Conservation (phyloP, 2,797 vertebrate species). For the Syngnathus rostellatus region DNA sequence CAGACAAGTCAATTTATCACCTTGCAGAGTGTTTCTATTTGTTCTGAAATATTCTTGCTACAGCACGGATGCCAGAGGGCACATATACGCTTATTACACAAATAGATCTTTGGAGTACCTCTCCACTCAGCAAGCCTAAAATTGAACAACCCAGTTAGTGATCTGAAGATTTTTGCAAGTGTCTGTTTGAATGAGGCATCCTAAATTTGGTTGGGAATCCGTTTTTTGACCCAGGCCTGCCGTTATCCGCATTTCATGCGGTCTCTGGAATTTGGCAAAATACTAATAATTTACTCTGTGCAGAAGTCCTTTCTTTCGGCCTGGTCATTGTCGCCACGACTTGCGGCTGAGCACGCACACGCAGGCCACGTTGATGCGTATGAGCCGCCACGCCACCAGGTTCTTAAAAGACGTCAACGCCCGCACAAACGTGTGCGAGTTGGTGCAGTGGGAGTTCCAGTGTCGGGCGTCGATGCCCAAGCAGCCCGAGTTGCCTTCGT, state of each 20-base stretch:
- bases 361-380: constrained; percentile 92
- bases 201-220: too few relatives aligned
- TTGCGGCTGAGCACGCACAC: constrained; percentile 97
- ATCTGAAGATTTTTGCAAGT: too few relatives aligned
- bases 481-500: constrained; percentile 74
- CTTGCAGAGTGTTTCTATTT: not conserved
- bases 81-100: not conserved
- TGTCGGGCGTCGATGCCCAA: constrained; percentile 88
- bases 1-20: not conserved
- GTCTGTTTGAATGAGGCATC: too few relatives aligned
- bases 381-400: constrained; percentile 91
- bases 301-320: constrained; percentile 37
- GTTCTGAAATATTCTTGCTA: not conserved
- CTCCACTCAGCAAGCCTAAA: too few relatives aligned
- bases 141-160: too few relatives aligned
- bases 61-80: too few relatives aligned
- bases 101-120: too few relatives aligned
- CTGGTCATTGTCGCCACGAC: constrained; percentile 71
- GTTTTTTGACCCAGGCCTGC: constrained; percentile 51
- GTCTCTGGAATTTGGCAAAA: constrained; percentile 80
- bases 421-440: constrained; percentile 93
- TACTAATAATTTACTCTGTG: constrained; percentile 86
- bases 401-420: constrained; percentile 87
- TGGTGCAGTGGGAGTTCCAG: constrained; percentile 98
- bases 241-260: constrained; percentile 65